Conservation (phyloP, 2,113 vertebrate genomes). For the Oreochromis spilurus region DNA sequence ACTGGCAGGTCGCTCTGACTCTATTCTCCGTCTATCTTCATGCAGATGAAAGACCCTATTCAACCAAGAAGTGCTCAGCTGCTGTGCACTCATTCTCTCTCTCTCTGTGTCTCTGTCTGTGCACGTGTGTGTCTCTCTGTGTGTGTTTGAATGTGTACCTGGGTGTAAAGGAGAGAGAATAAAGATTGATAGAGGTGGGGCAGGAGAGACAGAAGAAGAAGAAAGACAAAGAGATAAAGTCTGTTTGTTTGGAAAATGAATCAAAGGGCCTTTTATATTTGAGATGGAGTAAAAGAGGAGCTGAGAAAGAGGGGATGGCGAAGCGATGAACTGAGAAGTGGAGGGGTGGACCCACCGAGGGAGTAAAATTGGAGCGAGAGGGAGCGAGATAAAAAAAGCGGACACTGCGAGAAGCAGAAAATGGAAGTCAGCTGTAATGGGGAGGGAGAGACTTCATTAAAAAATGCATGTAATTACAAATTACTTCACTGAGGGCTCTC, state of each 20-base stretch:
- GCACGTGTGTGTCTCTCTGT: background rate
- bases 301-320: conserved; percentile 2
- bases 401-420: conserved; percentile 42
- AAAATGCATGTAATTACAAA: conserved; percentile 72
- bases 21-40: conserved; percentile 52
- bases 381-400: conserved; percentile 42
- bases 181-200: conserved; percentile 18
- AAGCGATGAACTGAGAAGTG: conserved; percentile 18
- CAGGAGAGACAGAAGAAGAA: background rate
- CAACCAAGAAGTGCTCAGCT: conserved; percentile 64
- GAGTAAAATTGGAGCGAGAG: conserved; percentile 1
- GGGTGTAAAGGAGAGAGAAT: conserved; percentile 8
- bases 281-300: background rate
- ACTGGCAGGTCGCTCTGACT: conserved; percentile 56
- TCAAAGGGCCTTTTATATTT: conserved; percentile 50
- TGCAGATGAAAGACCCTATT: conserved; percentile 68
- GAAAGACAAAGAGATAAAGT: conserved; percentile 29
- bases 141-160: background rate
- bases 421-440: conserved; percentile 55
- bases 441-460: conserved; percentile 62
- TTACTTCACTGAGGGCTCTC: conserved; percentile 62
- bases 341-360: background rate
- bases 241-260: conserved; percentile 43
- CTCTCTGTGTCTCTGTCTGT: background rate
- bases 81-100: conserved; percentile 27